Evolutionary conservation across 2,797 vertebrate species (phyloP), one percentile per base, ranked within the genome.

Genomic region (Melanitta fusca): DNA sequence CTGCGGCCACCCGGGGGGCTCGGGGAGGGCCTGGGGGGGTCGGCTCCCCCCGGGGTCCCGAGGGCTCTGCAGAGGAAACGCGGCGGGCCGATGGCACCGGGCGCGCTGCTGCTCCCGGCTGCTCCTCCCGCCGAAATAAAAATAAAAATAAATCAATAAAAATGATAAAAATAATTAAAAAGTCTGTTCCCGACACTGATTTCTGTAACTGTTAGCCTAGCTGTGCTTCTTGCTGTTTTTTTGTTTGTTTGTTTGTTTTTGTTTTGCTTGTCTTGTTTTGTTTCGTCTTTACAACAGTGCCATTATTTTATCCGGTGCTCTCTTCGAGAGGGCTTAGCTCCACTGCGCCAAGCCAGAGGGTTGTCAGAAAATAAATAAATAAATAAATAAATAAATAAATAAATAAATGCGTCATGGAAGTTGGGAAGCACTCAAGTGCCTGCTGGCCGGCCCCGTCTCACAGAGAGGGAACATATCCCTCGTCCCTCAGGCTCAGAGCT

Each of bases 41-140:
- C 7, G 19, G 54, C 12, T 7, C 7, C 13, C 13, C 9, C 6
- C 2, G 24, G 27, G 18, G 6, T 19, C 15, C 24, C 15, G 30
- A 2, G 2, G 28, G 54, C 13, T 27, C 34, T 19, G 61, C 25
- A 21, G 38, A 4, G 14, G 17, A 20, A 41, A 10, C 2, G 38
- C 13, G 4, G 11, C 5, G 15, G 2, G 3, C 1, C 1, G 0
- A 11, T 6, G 1, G 19, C 12, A 22, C 1, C 10, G 11, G 24
- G 18, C 7, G 38, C 20, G 22, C 5, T 45, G 1, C 39, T 11
- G 0, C 5, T 36, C 25, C 12, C 22, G 5, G 4, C 2, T 8
- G 68, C 34, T 17, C 13, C n/a, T 70, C 30, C 32, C 25, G 22
- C 41, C 39, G 22, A 49, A 49, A 49, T 49, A 25, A 47, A 47